Evolutionary conservation across 2,888 invertebrate species (phyloP), one percentile per base, ranked within the genome.

Genomic region (Alitta virens): DNA sequence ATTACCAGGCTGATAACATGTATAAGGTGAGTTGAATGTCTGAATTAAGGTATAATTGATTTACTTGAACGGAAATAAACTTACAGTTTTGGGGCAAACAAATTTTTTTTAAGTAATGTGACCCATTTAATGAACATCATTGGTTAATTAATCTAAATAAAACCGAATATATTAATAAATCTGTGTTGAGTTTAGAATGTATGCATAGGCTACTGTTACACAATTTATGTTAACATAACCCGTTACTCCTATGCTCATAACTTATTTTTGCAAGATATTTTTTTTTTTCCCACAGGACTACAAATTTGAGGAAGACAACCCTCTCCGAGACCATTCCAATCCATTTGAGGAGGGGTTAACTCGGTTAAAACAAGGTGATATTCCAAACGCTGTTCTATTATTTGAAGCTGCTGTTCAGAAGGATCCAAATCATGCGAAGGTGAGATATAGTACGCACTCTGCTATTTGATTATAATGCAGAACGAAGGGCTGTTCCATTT

Each of bases 381-480:
- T 98, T 69, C 94, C 97, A 33, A 92, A 94, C 71, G 98, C 99
- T 18, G 95, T 96, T 0, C 83, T 98, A 26, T 91, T 95, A 76
- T 98, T 99, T 84, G 99, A 99, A 84, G 93, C 94, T 56, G 96
- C 97, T 12, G 94, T 89, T 2, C 90, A 91, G 75, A 89, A 92
- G 77, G 86, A 91, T 55, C 88, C 90, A 1, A 86, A 89, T 56
- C 90, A 90, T 75, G 85, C 87, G 0, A 90, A 92, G 82, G 91
- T 81, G 71, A 50, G 57, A n/a, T 12, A 5, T n/a, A n/a, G n/a
- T 33, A 7, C 12, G 33, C 5, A 7, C 33, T 33, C 12, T 33
- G 33, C 12, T 33, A 33, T 33, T 33, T 33, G 33, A 33, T 7
- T 7, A 33, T 12, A 33, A 33, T 12, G 33, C n/a, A n/a, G n/a